Base-by-base conservation (phyloP, 2,888 invertebrate species). In the Drosophila emarginata region DNA sequence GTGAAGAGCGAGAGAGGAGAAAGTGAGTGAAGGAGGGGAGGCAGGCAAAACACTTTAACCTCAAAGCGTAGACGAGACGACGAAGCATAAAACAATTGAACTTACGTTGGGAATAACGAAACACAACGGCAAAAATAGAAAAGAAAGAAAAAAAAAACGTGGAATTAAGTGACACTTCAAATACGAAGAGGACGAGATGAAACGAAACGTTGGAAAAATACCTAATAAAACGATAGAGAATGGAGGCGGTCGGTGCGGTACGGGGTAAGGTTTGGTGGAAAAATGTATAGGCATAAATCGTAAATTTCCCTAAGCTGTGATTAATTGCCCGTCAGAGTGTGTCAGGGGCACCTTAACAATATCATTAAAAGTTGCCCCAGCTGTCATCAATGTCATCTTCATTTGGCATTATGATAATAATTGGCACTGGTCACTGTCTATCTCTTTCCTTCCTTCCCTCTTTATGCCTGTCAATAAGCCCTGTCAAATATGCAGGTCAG, bases 351-450 rank as follows among this genome's bases (percentile, higher is more conserved):
- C 79, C 77, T 81, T 74, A 80, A 76, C 80, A 72, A 76, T 78
- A 76, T 84, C 83, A 83, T 84, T 83, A 83, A 83, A 83, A 86
- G 52, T 79, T 81, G 68, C 64, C 39, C 70, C 53, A 52, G 67
- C 69, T 71, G 79, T 79, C 81, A 79, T 71, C 67, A 82, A 65
- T 71, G 70, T 78, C 84, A 71, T 87, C 88, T 83, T 78, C 83
- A 86, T 86, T 87, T 77, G 80, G 79, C 83, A 79, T 88, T 80
- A 83, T 88, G 73, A 77, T 86, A 77, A 88, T 82, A 81, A 87
- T 83, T 81, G 84, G 81, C 68, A 74, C 64, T 53, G 61, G 66
- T 21, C 58, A 21, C 45, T 39, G 6, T 26, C 14, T 36, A 11
- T 18, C n/a, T 11, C 26, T 6, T 40, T 15, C 32, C 45, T 1